Evolutionary conservation across 1,140 invertebrate genomes (phyloP).

Genomic region (Halesus radiatus): DNA sequence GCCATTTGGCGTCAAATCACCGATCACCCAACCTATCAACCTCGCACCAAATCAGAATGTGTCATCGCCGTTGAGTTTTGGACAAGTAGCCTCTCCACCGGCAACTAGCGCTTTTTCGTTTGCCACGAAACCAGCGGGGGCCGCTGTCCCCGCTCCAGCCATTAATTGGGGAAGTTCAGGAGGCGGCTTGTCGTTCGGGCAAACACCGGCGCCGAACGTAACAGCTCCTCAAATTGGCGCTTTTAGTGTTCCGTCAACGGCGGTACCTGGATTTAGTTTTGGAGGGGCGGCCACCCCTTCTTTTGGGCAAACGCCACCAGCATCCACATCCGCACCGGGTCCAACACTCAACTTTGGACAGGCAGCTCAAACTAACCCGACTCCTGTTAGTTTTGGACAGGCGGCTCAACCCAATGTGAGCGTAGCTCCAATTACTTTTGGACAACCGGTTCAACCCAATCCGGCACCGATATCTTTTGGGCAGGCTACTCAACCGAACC

Average conservation of each 20-base stretch:
- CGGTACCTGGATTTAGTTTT: constrained; percentile 28
- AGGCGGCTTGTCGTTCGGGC: constrained; percentile 12
- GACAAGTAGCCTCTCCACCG: constrained; percentile 45
- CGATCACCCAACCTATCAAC: constrained; percentile 58
- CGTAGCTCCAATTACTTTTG: not conserved
- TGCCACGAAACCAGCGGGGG: constrained; percentile 16
- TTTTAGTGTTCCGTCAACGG: constrained; percentile 26
- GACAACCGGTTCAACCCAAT: not conserved
- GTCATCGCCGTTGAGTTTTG: constrained; percentile 52
- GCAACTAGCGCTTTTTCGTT: constrained; percentile 48
- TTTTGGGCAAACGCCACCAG: not conserved
- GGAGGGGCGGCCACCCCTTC: not conserved
- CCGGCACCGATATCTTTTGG: constrained; percentile 22
- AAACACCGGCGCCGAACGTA: not conserved
- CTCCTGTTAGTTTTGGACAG: too few species aligned
- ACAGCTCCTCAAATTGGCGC: constrained; percentile 6
- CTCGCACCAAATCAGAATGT: constrained; percentile 52
- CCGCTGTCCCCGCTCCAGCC: constrained; percentile 34
- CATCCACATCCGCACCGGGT: not conserved
- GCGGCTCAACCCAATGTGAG: not conserved
- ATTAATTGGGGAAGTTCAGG: constrained; percentile 19
- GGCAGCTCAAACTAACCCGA: not conserved
- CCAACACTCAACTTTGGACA: not conserved
- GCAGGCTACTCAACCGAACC: not conserved
- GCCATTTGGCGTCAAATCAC: constrained; percentile 53